These are phyloP conservation scores for Orchestia grillus DNA, from an alignment of 1,140 invertebrate species.

Conservation along the genomic window DNA sequence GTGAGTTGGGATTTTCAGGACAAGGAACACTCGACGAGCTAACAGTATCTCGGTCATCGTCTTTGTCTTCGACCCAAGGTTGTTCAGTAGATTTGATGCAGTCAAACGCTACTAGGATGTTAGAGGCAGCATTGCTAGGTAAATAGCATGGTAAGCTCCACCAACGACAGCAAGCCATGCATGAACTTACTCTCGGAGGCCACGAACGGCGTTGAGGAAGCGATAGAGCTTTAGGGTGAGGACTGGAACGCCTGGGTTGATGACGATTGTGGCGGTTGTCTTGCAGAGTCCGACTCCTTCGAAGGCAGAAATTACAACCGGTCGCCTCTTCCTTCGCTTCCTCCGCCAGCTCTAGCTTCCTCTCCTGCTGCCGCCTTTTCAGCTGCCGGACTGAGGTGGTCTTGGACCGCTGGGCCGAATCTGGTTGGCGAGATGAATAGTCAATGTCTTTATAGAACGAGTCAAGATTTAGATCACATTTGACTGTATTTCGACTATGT, in stretches of 20 bases:
- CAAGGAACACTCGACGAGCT: neutral
- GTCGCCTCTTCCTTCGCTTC: slow-evolving; percentile 58
- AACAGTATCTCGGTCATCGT: neutral
- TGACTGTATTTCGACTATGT: slow-evolving; percentile 22
- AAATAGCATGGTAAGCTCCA: slow-evolving; percentile 23
- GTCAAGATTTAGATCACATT: slow-evolving; percentile 32
- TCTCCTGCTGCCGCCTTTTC: slow-evolving; percentile 65
- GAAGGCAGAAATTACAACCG: slow-evolving; percentile 64
- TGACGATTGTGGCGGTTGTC: slow-evolving; percentile 58
- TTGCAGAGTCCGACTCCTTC: slow-evolving; percentile 53
- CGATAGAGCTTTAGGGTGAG: slow-evolving; percentile 62
- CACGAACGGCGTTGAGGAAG: slow-evolving; percentile 66
- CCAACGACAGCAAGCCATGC: slow-evolving; percentile 35
- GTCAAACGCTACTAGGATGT: neutral
- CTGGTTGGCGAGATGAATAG: slow-evolving; percentile 34
- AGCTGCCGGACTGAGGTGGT: slow-evolving; percentile 65
- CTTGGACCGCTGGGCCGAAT: slow-evolving; percentile 57
- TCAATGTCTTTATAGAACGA: slow-evolving; percentile 32
- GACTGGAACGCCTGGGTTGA: slow-evolving; percentile 64
- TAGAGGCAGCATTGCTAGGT: slow-evolving; percentile 26
- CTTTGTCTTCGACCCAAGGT: neutral
- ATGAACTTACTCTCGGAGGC: slow-evolving; percentile 66
- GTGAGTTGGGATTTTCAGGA: neutral
- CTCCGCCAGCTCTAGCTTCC: slow-evolving; percentile 58
- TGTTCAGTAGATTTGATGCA: neutral